A percentile compares a stretch with the other conserved stretches of the same genome.
Conservation (phyloP, 2,113 vertebrate genomes). For the Gila orcuttii region DNA sequence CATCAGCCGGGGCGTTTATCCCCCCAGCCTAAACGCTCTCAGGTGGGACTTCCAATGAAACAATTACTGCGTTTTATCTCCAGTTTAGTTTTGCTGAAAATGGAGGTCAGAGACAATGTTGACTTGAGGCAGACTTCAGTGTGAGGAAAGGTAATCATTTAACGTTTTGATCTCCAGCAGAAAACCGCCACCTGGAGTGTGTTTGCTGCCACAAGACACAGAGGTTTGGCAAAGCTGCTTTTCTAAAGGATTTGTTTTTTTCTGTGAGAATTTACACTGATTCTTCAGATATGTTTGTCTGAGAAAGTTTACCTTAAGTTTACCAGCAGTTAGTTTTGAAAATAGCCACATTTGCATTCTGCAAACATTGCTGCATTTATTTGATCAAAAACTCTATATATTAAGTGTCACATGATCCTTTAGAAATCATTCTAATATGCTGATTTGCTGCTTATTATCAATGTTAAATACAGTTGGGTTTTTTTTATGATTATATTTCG, state of each 20-base stretch:
- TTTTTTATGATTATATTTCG: not conserved
- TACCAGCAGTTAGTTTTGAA: not conserved
- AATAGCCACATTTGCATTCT: not conserved
- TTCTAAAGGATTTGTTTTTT: not conserved
- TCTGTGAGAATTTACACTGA: not conserved
- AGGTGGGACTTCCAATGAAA: conserved; percentile 39
- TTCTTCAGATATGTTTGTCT: not conserved
- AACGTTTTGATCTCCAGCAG: conserved; percentile 9
- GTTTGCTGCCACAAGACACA: not conserved
- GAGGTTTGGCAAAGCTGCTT: conserved; percentile 6
- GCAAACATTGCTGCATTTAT: not conserved
- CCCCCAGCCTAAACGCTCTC: conserved; percentile 14
- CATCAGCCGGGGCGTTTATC: not conserved
- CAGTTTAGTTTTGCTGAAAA: conserved; percentile 21
- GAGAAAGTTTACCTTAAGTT: not conserved
- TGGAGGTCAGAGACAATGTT: conserved; percentile 36
- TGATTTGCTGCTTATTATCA: not conserved
- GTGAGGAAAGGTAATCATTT: conserved; percentile 4
- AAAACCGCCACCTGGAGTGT: conserved; percentile 9
- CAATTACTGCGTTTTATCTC: conserved; percentile 26
- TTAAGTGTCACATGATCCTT: not conserved
- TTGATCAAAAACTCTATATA: not conserved
- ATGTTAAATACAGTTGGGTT: too few species aligned
- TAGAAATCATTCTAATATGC: not conserved
- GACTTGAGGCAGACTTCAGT: conserved; percentile 21